Conservation (phyloP, 2,888 invertebrate species). For the Lasioglossum zephyrum region DNA sequence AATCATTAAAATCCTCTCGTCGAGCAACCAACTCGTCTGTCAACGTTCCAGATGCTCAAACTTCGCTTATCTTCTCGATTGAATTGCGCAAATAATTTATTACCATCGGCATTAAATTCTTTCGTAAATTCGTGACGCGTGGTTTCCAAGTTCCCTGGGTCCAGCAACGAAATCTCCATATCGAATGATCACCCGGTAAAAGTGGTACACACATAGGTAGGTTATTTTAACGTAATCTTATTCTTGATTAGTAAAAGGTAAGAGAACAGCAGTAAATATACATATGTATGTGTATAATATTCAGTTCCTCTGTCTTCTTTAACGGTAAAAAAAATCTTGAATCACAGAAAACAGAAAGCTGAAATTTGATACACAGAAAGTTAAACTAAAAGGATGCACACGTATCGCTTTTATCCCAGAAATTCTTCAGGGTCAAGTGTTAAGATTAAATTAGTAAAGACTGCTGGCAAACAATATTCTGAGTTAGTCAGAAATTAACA, state of each 20-base stretch:
- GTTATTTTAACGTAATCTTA: background rate
- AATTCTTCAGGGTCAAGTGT: too few relatives aligned
- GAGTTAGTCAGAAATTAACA: too few relatives aligned
- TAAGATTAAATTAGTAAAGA: too few relatives aligned
- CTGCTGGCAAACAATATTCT: too few relatives aligned
- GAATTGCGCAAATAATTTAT: conserved; percentile 1
- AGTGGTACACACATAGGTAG: background rate
- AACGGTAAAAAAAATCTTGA: too few relatives aligned
- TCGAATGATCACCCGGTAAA: background rate
- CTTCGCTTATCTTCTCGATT: background rate
- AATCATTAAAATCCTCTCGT: conserved; percentile 32
- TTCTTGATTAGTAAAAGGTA: background rate
- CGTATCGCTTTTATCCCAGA: too few relatives aligned
- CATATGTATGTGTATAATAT: too few relatives aligned
- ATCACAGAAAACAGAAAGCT: too few relatives aligned
- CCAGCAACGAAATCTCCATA: background rate
- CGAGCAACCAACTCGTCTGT: background rate
- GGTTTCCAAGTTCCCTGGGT: background rate
- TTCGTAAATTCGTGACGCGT: background rate
- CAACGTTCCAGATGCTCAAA: background rate
- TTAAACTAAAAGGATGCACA: too few relatives aligned
- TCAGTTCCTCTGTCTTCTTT: too few relatives aligned
- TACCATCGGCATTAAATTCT: background rate
- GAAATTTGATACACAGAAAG: too few relatives aligned
- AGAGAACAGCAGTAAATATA: background rate